phyloP scores from a whole-genome alignment of 2,888 invertebrate genomes.

The Meiosimyza decipiens region DNA sequence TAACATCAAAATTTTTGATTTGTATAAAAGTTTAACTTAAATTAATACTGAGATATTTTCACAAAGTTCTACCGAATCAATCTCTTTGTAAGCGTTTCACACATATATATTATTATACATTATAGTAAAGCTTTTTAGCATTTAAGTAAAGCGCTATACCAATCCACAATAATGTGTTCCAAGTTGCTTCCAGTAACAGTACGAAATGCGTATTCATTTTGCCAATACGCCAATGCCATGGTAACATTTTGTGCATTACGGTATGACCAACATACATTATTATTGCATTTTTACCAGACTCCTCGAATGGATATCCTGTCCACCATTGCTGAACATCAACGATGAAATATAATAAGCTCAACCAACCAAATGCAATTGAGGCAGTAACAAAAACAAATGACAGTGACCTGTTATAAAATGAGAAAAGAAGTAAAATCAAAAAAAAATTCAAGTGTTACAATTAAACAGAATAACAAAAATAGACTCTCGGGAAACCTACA shows the following conservation, averaged over 20 bases:
- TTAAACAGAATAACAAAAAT: background rate
- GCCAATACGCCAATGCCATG: constrained; percentile 81
- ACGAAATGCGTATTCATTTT: constrained; percentile 80
- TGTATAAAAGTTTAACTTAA: too few relatives aligned
- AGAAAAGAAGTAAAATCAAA: background rate
- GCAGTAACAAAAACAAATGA: constrained; percentile 89
- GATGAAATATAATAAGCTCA: constrained; percentile 79
- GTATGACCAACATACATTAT: constrained; percentile 89
- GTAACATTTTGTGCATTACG: constrained; percentile 79
- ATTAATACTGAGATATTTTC: too few relatives aligned
- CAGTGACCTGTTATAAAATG: constrained; percentile 68
- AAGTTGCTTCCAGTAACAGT: constrained; percentile 78
- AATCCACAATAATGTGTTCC: constrained; percentile 89
- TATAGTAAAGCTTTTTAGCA: constrained; percentile 71
- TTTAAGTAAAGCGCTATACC: constrained; percentile 82
- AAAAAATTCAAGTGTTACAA: background rate
- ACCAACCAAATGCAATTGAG: constrained; percentile 78
- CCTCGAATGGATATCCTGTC: constrained; percentile 90
- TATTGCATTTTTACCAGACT: constrained; percentile 93
- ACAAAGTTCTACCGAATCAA: too few relatives aligned
- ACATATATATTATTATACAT: constrained; percentile 46
- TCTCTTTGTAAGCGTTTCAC: too few relatives aligned
- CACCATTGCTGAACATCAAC: constrained; percentile 81
- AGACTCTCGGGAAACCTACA: too few relatives aligned
- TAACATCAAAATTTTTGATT: too few relatives aligned